These are phyloP conservation scores for Malacoraja senta DNA, from an alignment of 2,797 vertebrate species.

Conservation along the genomic window DNA sequence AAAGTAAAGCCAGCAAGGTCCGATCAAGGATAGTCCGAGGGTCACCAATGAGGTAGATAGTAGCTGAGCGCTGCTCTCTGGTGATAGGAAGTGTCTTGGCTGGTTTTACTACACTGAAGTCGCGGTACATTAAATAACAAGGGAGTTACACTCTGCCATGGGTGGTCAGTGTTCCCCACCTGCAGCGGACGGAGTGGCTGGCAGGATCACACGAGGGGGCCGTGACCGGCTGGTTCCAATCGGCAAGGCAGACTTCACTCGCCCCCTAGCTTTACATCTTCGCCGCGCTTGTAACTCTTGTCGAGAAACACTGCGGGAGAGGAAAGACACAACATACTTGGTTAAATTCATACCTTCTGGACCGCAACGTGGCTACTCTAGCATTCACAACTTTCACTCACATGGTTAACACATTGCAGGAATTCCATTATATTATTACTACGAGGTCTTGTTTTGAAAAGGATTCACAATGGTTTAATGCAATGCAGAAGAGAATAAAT, in stretches of 20 bases:
- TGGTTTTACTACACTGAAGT: background rate
- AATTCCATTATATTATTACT: background rate
- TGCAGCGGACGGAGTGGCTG: slow-evolving; percentile 7
- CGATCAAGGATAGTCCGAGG: no score
- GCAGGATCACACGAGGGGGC: slow-evolving; percentile 16
- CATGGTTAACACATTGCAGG: background rate
- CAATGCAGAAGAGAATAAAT: background rate
- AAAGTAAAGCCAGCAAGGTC: no score
- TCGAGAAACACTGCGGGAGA: background rate
- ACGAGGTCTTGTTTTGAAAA: background rate
- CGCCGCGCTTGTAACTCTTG: slow-evolving; percentile 5
- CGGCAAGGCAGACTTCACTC: background rate
- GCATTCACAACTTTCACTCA: background rate
- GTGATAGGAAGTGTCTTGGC: background rate
- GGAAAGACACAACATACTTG: background rate
- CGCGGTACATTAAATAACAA: background rate
- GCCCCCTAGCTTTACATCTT: background rate
- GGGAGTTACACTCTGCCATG: background rate
- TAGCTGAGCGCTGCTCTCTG: no score
- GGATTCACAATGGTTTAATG: background rate
- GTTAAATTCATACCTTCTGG: background rate
- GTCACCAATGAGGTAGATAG: no score
- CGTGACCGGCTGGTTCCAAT: background rate
- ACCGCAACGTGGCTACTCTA: background rate
- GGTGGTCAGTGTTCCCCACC: background rate